Evolutionary conservation across 2,888 invertebrate species (phyloP), one percentile per base, ranked within the genome.

Genomic region (Dryocosmus kuriphilus): DNA sequence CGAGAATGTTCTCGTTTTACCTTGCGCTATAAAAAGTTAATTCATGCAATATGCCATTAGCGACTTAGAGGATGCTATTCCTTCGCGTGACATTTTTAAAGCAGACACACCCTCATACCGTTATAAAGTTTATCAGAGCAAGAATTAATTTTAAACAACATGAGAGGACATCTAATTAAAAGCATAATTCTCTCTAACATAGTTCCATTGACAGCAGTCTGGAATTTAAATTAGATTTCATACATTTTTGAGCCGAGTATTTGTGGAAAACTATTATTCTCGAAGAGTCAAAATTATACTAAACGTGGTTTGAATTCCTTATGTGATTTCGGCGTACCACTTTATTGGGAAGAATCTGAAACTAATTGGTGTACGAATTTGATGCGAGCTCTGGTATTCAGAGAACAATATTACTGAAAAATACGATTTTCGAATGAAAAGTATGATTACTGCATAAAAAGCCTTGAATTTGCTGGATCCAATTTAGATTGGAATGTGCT

Each of bases 351-450:
- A 41, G 5, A 7, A 11, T 22, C 38, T 16, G 24, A 67, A 67
- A 67, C 7, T 67, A 67, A 67, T 67, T 67, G 65, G 41, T n/a
- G 22, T 3, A 51, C 46, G 8, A 71, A 27, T 71, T 71, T 71
- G 51, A 71, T 46, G 30, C 51, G 46, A 71, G 30, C 5, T 30
- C 27, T 41, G 14, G 14, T 30, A 46, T 51, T 71, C 30, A 51
- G 5, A 7, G n/a, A 9, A 51, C 4, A 19, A 71, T 46, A 9
- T 27, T 19, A 30, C 27, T 46, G 4, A 30, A 46, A 41, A 71
- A 30, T 41, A 46, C 19, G n/a, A 46, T 46, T 46, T 51, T 11
- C 30, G 67, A 57, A 57, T 57, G 11, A 7, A 57, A 57, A 57
- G 57, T 57, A 57, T 14, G 24, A 57, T 24, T 14, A 22, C 14